A percentile compares a stretch with the other conserved stretches of the same genome.
These are phyloP conservation scores for Urocyon cinereoargenteus DNA, from an alignment of 2,797 vertebrate genomes.

Conservation along the genomic window DNA sequence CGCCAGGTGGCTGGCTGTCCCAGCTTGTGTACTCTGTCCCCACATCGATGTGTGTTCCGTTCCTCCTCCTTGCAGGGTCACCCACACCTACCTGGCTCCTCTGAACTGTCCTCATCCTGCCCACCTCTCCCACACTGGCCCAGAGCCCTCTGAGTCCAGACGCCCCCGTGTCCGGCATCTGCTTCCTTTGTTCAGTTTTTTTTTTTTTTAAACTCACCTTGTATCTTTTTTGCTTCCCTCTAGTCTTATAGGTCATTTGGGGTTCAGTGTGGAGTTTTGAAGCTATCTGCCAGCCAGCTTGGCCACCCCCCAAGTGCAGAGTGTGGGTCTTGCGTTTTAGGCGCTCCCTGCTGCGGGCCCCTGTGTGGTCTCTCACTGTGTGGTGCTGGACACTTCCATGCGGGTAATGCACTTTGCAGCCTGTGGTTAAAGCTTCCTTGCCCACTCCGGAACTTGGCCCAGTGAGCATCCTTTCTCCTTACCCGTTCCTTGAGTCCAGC, in stretches of 20 bases:
- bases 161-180: fast-evolving
- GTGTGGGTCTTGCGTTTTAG: too few relatives aligned
- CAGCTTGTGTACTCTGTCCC: fast-evolving
- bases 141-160: neutral
- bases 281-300: neutral
- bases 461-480: neutral
- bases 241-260: neutral
- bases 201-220: too few relatives aligned
- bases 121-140: neutral
- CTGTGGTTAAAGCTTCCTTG: too few relatives aligned
- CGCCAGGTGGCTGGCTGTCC: neutral
- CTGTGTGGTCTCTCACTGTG: neutral
- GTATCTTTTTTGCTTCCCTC: neutral
- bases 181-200: neutral
- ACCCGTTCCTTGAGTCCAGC: neutral
- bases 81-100: neutral
- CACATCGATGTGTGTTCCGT: neutral
- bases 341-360: neutral
- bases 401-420: neutral
- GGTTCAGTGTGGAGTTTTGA: neutral
- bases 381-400: fast-evolving
- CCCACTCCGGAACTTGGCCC: neutral
- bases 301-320: neutral
- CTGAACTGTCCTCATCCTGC: neutral
- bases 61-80: neutral